Evolutionary conservation across 1,140 invertebrate species (phyloP), one percentile per base, ranked within the genome.

Genomic region (Drosophila sulfurigaster): DNA sequence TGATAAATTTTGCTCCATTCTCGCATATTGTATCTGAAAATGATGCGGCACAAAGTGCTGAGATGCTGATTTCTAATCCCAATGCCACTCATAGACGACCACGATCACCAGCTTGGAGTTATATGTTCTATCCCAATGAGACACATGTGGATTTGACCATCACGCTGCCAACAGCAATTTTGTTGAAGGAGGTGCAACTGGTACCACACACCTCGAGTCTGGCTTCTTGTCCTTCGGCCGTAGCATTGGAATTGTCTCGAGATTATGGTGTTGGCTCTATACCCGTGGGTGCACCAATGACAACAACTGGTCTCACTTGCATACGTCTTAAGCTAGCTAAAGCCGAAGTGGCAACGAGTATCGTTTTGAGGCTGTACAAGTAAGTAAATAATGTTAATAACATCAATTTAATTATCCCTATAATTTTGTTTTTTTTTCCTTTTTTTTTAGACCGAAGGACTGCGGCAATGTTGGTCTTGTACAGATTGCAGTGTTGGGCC

Each of bases 121-220:
- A 98, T 93, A 97, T 98, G 93, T 99, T 98, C 93, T 98, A 97
- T 93, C 97, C 97, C 0, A 97, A 98, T 79, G 97, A 98, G 93
- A 95, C 95, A 7, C 97, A 96, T 93, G 96, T 98, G 0, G 97
- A 98, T 91, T 94, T 98, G 5, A 96, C 95, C 5, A 95, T 98
- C 16, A 96, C 95, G n/a, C 93, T 98, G 76, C 97, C 97, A 1
- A 98, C 97, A 91, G 97, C 97, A n/a, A 95, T 98, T 80, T 93
- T 98, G 54, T 93, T 98, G n/a, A 96, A 95, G 86, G 97, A 98
- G 94, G 96, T 99, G 7, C 97, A 98, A 79, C 93, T 98, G 41
- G 96, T 97, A 88, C 97, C 97, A 5, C 97, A 99, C 92, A 94
- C 96, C 49, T 95, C 96, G 7, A 96, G 96, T 38, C 93, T 98